These are phyloP conservation scores for Sebastes fasciatus DNA, from an alignment of 2,113 vertebrate species.

Conservation along the genomic window DNA sequence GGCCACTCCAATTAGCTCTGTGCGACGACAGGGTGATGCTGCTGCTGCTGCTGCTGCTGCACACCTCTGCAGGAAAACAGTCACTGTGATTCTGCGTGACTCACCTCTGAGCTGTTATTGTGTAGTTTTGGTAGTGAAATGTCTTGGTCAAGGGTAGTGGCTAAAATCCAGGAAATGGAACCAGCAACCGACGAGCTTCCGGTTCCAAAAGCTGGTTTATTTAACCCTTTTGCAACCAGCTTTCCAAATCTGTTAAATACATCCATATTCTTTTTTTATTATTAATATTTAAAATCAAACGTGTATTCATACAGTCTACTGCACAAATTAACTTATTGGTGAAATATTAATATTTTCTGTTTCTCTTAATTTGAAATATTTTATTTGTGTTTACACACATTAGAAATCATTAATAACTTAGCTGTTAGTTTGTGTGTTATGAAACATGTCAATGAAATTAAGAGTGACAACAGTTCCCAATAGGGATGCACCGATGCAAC, in stretches of 20 bases:
- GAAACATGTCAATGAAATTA: not conserved
- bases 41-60: conserved; percentile 29
- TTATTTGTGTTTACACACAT: not conserved
- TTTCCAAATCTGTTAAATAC: not conserved
- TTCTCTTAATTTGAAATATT: not conserved
- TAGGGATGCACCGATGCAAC: no score
- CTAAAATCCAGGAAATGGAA: not conserved
- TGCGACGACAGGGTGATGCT: conserved; percentile 71
- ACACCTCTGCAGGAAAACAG: conserved; percentile 38
- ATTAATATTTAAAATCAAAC: not conserved
- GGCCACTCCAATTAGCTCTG: conserved; percentile 84
- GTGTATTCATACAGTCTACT: not conserved
- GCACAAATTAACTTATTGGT: not conserved
- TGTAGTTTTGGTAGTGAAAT: not conserved
- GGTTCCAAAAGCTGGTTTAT: not conserved
- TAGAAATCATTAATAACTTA: not conserved
- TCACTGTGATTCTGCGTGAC: no score
- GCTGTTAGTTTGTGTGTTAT: not conserved
- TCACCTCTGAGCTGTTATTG: not conserved
- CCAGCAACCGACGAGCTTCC: conserved; percentile 14
- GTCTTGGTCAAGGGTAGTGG: conserved; percentile 26
- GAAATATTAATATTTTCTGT: not conserved
- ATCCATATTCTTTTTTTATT: not conserved
- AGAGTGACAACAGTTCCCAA: not conserved
- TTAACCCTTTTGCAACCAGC: conserved; percentile 20